Conservation (phyloP, 1,140 invertebrate genomes). For the Microplitis mediator region DNA sequence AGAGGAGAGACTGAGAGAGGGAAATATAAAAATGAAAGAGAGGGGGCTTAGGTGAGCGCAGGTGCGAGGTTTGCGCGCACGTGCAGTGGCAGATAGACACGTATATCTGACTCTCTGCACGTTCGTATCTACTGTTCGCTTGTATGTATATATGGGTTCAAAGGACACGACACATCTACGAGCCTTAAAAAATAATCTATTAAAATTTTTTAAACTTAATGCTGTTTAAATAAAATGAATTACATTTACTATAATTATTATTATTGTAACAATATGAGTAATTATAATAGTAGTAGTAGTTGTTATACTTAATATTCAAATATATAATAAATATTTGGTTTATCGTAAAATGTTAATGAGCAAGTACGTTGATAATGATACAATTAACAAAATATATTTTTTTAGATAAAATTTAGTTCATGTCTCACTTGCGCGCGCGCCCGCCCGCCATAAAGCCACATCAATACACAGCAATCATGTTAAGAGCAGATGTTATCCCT, state of each 20-base stretch:
- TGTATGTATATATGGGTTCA: neutral
- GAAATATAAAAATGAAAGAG: neutral
- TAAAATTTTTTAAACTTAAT: neutral
- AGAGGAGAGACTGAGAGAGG: neutral
- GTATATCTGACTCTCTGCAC: neutral
- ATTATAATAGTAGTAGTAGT: too few species aligned
- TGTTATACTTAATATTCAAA: too few species aligned
- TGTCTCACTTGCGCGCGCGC: slow-evolving; percentile 30
- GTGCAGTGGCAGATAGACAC: slow-evolving; percentile 4
- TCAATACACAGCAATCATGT: slow-evolving; percentile 59
- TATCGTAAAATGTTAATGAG: too few species aligned
- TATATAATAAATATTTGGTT: too few species aligned
- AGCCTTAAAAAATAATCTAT: neutral
- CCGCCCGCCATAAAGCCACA: slow-evolving; percentile 54
- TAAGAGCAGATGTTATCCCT: slow-evolving; percentile 60
- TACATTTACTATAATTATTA: too few species aligned
- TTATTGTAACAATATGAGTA: too few species aligned
- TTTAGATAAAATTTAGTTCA: neutral
- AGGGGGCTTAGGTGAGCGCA: slow-evolving; percentile 10
- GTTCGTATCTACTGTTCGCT: neutral
- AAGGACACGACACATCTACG: neutral
- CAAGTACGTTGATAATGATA: neutral
- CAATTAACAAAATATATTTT: neutral
- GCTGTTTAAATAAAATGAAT: neutral
- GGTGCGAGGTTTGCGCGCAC: slow-evolving; percentile 16